phyloP scores from a whole-genome alignment of 2,113 vertebrate species.

The Phodopus roborovskii region DNA sequence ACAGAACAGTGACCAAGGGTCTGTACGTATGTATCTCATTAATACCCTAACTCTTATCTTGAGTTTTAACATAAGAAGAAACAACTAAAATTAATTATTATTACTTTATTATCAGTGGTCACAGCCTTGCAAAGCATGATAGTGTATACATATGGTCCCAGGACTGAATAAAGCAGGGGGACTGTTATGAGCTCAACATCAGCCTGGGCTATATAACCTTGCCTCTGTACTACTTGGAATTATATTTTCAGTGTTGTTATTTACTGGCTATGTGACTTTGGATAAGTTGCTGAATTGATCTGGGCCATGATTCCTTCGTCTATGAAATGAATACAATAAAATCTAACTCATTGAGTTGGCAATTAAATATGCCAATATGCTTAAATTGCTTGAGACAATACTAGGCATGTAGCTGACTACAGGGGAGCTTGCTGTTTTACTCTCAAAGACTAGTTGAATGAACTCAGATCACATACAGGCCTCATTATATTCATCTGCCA shows the following conservation, averaged over 20 bases:
- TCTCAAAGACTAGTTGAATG: neutral
- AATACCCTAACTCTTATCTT: neutral
- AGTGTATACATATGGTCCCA: neutral
- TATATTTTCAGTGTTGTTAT: neutral
- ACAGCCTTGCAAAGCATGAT: neutral
- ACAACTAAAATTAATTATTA: neutral
- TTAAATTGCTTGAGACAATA: neutral
- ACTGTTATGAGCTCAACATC: neutral
- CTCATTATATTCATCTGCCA: neutral
- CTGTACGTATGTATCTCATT: neutral
- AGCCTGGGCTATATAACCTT: neutral
- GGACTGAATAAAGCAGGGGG: neutral
- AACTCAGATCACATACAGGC: neutral
- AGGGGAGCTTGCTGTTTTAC: neutral
- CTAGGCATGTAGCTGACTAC: neutral
- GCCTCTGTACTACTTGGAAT: neutral
- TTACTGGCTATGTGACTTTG: conserved; percentile 28
- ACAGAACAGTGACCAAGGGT: neutral
- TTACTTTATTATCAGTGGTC: neutral
- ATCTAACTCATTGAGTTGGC: neutral
- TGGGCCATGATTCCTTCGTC: neutral
- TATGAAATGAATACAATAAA: conserved; percentile 13
- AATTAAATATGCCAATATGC: conserved; percentile 32
- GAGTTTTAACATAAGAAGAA: neutral
- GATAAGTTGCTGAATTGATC: neutral